Evolutionary conservation across 2,888 invertebrate species (phyloP).

Genomic region (Erynnis tages): DNA sequence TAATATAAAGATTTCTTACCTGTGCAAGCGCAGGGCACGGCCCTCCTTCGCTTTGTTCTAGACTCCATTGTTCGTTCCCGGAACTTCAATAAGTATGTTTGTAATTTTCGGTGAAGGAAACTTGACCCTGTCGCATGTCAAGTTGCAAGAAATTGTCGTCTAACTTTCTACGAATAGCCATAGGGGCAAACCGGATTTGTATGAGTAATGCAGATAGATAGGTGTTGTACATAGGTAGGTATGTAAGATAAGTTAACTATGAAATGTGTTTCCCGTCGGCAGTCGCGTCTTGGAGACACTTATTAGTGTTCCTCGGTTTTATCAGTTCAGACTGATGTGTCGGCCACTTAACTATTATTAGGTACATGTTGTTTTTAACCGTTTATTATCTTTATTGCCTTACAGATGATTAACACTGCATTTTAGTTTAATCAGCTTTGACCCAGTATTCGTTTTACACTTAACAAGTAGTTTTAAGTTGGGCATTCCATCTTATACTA

Average conservation of each 20-base stretch:
- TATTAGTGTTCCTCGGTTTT: slow-evolving; percentile 5
- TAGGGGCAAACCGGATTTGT: slow-evolving; percentile 23
- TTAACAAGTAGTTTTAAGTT: too few species aligned
- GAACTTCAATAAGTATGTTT: slow-evolving; percentile 11
- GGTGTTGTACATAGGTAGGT: slow-evolving; percentile 3
- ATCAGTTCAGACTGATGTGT: slow-evolving; percentile 1
- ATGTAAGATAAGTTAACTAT: slow-evolving; percentile 18
- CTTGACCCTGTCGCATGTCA: slow-evolving; percentile 26
- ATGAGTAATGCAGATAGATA: slow-evolving; percentile 20
- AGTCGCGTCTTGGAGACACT: background rate
- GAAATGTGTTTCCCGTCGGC: slow-evolving; percentile 8
- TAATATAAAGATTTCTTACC: slow-evolving; percentile 53
- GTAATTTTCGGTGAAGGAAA: slow-evolving; percentile 5
- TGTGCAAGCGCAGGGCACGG: slow-evolving; percentile 55
- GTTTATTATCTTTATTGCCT: background rate
- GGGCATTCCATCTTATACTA: too few species aligned
- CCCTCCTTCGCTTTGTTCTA: slow-evolving; percentile 61
- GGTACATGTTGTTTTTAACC: background rate
- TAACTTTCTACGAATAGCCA: slow-evolving; percentile 16
- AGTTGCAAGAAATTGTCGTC: slow-evolving; percentile 26
- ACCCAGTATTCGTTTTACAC: too few species aligned
- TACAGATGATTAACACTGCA: background rate
- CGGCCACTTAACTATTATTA: background rate
- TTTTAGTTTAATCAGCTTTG: background rate
- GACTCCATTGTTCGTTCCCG: slow-evolving; percentile 51